Conservation (phyloP, 2,888 invertebrate species). For the Oeneis ivallda region DNA sequence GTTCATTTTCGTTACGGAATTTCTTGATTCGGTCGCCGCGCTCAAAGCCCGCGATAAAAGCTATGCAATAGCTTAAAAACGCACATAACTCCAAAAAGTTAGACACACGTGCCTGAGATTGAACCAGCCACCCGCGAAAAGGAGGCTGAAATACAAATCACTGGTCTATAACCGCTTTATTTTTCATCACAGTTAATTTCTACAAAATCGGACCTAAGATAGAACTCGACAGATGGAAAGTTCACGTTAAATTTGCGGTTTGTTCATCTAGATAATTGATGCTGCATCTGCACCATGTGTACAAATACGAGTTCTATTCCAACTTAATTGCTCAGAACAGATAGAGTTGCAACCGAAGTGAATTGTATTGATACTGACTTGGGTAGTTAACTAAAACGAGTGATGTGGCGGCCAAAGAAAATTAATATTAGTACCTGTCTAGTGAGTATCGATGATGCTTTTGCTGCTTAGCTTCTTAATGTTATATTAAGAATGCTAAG, state of each 20-base stretch:
- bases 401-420: background rate
- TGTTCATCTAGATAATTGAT: conserved; percentile 26
- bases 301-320: conserved; percentile 22
- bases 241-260: background rate
- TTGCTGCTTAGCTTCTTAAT: background rate
- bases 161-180: no score
- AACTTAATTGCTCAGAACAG: conserved; percentile 31
- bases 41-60: no score
- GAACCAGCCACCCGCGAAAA: no score
- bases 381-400: conserved; percentile 10
- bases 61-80: no score
- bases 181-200: background rate
- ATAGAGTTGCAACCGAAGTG: conserved; percentile 25
- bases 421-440: background rate
- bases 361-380: conserved; percentile 29
- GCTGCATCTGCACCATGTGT: conserved; percentile 31
- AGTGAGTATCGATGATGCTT: no score
- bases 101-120: no score
- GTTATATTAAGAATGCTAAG: no score
- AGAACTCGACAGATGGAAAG: background rate
- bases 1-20: no score
- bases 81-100: no score
- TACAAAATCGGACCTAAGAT: background rate
- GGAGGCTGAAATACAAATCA: no score
- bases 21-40: no score